Percentiles rank a stretch among this genome's conserved stretches.
Conservation (phyloP, 2,888 invertebrate species). For the Dolichomitus sp. region DNA sequence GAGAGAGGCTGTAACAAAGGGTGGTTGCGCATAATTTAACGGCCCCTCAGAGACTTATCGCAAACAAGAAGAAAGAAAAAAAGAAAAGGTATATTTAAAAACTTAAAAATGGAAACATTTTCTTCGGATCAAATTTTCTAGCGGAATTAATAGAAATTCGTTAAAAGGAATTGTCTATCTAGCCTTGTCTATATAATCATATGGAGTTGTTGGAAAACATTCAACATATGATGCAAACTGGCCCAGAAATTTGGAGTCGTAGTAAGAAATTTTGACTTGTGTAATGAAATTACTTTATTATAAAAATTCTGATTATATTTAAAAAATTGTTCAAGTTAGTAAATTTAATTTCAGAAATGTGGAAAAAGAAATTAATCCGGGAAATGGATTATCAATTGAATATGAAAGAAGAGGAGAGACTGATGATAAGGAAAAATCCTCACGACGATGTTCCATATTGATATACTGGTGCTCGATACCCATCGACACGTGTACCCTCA, state of each 20-base stretch:
- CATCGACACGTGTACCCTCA: conserved; percentile 30
- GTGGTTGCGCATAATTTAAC: conserved; percentile 65
- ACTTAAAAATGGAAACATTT: conserved; percentile 7
- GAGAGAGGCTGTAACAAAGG: conserved; percentile 53
- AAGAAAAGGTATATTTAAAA: not conserved
- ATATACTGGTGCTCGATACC: conserved; percentile 21
- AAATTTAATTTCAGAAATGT: no score
- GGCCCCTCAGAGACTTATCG: conserved; percentile 45
- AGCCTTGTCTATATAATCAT: not conserved
- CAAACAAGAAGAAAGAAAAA: conserved; percentile 24
- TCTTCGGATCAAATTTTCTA: conserved; percentile 13
- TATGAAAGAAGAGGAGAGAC: conserved; percentile 20
- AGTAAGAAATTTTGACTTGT: conserved; percentile 33
- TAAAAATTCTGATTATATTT: no score
- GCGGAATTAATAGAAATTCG: conserved; percentile 40
- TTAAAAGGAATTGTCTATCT: conserved; percentile 10
- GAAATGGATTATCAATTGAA: no score
- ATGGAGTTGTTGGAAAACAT: conserved; percentile 23
- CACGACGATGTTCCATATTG: conserved; percentile 43
- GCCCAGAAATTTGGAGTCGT: conserved; percentile 7
- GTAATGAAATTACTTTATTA: no score
- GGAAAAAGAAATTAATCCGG: no score
- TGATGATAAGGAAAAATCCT: conserved; percentile 28
- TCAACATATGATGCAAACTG: conserved; percentile 11
- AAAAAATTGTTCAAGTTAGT: no score